Evolutionary conservation across 1,140 invertebrate genomes (phyloP).

Genomic region (Apis mellifera): Amel_HAv3.1 CM009938.2:11064501-11065000

Average conservation of each 20-base stretch:
- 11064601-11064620: neutral
- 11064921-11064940: too few relatives aligned
- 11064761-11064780: neutral
- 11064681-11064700: constrained; percentile 12
- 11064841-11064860: too few relatives aligned
- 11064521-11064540: too few relatives aligned
- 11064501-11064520: too few relatives aligned
- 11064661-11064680: neutral
- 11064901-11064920: too few relatives aligned
- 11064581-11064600: too few relatives aligned
- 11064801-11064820: neutral
- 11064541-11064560: too few relatives aligned
- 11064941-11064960: too few relatives aligned
- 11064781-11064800: neutral
- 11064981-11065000: too few relatives aligned
- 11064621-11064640: neutral
- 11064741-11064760: constrained; percentile 23
- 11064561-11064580: too few relatives aligned
- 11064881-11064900: too few relatives aligned
- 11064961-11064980: too few relatives aligned
- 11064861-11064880: neutral
- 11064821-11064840: neutral
- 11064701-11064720: constrained; percentile 17
- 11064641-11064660: neutral
- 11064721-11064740: constrained; percentile 24